phyloP scores from a whole-genome alignment of 2,888 invertebrate genomes.

The Xanthia icteritia region DNA sequence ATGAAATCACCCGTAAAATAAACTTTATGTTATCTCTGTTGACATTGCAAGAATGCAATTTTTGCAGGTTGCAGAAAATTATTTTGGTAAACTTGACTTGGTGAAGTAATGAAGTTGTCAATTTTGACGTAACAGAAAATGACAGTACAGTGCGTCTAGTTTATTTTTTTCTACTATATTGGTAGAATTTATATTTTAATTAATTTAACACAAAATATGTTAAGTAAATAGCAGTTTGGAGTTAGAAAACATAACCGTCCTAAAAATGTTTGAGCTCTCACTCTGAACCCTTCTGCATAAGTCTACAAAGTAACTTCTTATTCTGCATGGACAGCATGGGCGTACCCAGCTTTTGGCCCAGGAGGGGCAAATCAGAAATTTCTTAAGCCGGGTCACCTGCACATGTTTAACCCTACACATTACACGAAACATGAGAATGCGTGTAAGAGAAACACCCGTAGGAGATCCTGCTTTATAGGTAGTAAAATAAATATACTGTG shows the following conservation, averaged over 20 bases:
- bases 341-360: too few relatives aligned
- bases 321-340: background rate
- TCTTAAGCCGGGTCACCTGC: too few relatives aligned
- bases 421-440: too few relatives aligned
- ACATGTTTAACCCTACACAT: too few relatives aligned
- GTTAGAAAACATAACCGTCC: background rate
- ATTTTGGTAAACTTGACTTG: background rate
- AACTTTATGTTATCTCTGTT: constrained; percentile 9
- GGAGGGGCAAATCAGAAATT: too few relatives aligned
- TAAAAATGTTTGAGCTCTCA: background rate
- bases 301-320: background rate
- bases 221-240: background rate
- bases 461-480: too few relatives aligned
- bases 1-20: background rate
- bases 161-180: constrained; percentile 25
- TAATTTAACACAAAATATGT: too few relatives aligned
- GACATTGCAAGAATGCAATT: constrained; percentile 29
- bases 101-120: background rate
- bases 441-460: too few relatives aligned
- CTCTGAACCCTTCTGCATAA: background rate
- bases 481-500: too few relatives aligned
- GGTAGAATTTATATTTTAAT: constrained; percentile 7
- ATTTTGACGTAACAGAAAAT: constrained; percentile 10
- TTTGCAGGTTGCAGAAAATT: constrained; percentile 9
- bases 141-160: background rate